Evolutionary conservation across 1,140 invertebrate species (phyloP), one percentile per base, ranked within the genome.

Genomic region (Panagrolaimus sp.): DNA sequence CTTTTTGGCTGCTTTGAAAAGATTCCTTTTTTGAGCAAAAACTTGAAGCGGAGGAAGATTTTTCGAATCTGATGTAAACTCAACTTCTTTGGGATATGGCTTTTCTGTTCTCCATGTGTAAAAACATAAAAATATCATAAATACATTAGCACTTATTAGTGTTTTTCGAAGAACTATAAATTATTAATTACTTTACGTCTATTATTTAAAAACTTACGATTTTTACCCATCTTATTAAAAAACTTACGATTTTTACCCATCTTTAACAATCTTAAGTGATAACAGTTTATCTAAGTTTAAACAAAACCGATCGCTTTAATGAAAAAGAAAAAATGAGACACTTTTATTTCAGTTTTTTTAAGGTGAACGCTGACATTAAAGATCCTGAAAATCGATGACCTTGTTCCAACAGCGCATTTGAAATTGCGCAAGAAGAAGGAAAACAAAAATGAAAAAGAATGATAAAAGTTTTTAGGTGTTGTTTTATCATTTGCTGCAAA

Each of bases 331-430:
- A 26, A 28, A 52, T n/a, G n/a, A 28, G 52, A 21, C 17, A n/a
- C 12, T 38, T 38, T 7, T 7, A 38, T 38, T 38, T 38, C 32
- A 4, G 32, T 38, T 38, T 38, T 7, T 38, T 7, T 4, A 38
- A 38, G 32, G 7, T 38, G 32, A 38, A 4, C 32, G 32, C 32
- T 38, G 32, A 38, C 7, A n/a, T 38, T 38, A 38, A 38, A 38
- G 32, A 38, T 38, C 32, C 32, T 38, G 28, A 58, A 28, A 58
- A 58, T 58, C 52, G 52, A 58, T 58, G 52, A 58, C 52, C 52
- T 58, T 58, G 52, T 58, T 58, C 15, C 7, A 38, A 4, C 32
- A 4, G 32, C 32, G 32, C 32, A 38, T 38, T 38, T 38, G 32
- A 38, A 38, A 38, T 38, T 38, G 32, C 32, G 32, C 32, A 38